These are phyloP conservation scores for Verasper variegatus DNA, from an alignment of 2,113 vertebrate genomes.

Conservation along the genomic window DNA sequence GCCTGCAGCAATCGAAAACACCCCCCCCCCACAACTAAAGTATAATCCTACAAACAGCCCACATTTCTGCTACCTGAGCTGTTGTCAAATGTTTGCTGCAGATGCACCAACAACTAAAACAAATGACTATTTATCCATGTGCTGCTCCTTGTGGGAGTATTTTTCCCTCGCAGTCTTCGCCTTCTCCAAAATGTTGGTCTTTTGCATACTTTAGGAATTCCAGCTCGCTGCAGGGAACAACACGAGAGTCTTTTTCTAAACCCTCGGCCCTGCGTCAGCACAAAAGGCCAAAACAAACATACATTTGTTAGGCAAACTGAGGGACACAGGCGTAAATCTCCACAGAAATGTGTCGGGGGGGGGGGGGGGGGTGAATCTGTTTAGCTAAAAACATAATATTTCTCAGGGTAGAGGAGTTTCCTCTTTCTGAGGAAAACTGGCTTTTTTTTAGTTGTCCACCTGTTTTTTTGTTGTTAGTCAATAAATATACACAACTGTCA, in stretches of 20 bases:
- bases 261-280: slow-evolving; percentile 48
- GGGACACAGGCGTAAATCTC: slow-evolving; percentile 52
- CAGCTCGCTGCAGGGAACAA: slow-evolving; percentile 57
- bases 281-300: slow-evolving; percentile 74
- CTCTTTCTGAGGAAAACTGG: not conserved
- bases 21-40: not conserved
- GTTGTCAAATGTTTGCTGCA: slow-evolving; percentile 9
- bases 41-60: slow-evolving; percentile 5
- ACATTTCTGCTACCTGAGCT: slow-evolving; percentile 8
- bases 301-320: slow-evolving; percentile 69
- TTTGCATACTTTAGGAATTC: slow-evolving; percentile 55
- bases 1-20: slow-evolving; percentile 17
- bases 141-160: slow-evolving; percentile 15
- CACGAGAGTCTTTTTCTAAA: slow-evolving; percentile 34
- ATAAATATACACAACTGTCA: slow-evolving; percentile 50
- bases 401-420: slow-evolving; percentile 1
- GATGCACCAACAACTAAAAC: slow-evolving; percentile 2
- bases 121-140: slow-evolving; percentile 27
- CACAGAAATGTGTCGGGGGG: slow-evolving; percentile 41
- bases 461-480: slow-evolving; percentile 12
- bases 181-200: slow-evolving; percentile 37
- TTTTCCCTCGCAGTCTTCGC: slow-evolving; percentile 16
- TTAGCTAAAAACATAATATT: slow-evolving; percentile 25
- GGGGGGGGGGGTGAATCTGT: slow-evolving; percentile 18
- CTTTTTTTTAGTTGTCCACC: not conserved